A percentile compares a stretch with the other conserved stretches of the same genome.
These are phyloP conservation scores for Stenolophus ochropezus DNA, from an alignment of 2,888 invertebrate species.

Conservation along the genomic window DNA sequence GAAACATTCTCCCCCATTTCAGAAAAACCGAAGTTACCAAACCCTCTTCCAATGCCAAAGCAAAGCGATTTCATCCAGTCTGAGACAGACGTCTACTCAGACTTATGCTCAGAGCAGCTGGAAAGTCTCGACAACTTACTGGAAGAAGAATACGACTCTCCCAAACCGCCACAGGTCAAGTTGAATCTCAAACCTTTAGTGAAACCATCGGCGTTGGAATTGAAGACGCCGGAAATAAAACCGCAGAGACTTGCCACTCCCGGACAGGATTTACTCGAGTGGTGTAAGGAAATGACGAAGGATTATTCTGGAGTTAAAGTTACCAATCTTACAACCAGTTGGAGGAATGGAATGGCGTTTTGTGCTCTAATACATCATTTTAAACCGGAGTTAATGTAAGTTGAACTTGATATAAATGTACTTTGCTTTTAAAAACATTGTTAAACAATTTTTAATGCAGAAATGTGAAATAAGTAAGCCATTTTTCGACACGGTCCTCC, in stretches of 20 bases:
- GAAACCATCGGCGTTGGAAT: conserved; percentile 73
- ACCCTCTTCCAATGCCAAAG: conserved; percentile 68
- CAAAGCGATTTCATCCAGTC: conserved; percentile 69
- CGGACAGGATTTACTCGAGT: conserved; percentile 90
- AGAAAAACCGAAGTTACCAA: conserved; percentile 66
- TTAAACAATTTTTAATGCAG: too few species aligned
- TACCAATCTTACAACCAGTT: conserved; percentile 93
- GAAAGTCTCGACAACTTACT: conserved; percentile 69
- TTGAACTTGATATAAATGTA: too few species aligned
- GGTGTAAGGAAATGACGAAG: conserved; percentile 94
- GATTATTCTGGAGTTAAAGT: conserved; percentile 92
- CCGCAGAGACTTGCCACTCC: conserved; percentile 71
- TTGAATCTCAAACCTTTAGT: conserved; percentile 64
- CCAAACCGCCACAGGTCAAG: conserved; percentile 63
- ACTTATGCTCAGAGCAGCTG: conserved; percentile 70
- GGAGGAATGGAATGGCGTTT: conserved; percentile 97
- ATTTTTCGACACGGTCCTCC: too few species aligned
- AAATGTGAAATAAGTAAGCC: too few species aligned
- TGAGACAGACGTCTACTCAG: conserved; percentile 71
- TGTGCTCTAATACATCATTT: conserved; percentile 96
- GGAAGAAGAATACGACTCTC: conserved; percentile 66
- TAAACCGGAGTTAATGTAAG: conserved; percentile 93
- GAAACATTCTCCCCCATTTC: conserved; percentile 70
- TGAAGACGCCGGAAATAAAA: conserved; percentile 74
- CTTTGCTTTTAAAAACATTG: too few species aligned